Base-by-base conservation (phyloP, 1,140 invertebrate genomes). In the Drosophila santomea region DNA sequence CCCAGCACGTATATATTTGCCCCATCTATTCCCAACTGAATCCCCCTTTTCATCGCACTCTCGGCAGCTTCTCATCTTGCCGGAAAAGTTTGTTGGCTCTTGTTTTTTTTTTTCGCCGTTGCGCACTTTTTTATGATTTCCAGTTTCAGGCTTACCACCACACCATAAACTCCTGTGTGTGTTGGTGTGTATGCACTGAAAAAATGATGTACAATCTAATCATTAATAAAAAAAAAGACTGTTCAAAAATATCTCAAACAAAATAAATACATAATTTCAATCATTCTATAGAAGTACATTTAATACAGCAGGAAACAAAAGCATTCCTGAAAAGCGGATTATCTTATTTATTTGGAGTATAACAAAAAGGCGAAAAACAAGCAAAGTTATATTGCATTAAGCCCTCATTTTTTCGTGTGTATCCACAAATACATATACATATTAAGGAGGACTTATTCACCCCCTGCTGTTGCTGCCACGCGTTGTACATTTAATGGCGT, bases 401-500 rank as follows among this genome's bases (percentile, higher is more conserved):
- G 32, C 2, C 32, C 32, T 10, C 0, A 10, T 35, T 62, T 23
- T 10, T 35, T 15, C 60, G 55, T 63, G 60, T 63, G 60, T 38
- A 48, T 20, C 0, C 58, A 43, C 72, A 61, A 28, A 73, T 25
- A 58, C 28, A 43, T 39, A 38, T 51, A 72, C 52, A 61, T 63
- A 52, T 55, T 51, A 35, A 17, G 50, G 47, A 51, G 60, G 36
- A 25, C n/a, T 73, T 25, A 28, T 55, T 15, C 50, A 73, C 23
- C 68, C 58, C 50, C 45, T 48, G 45, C 14, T 66, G 56, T 32
- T 61, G 15, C 39, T 72, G 80, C 84, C 77, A 72, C 85, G 73
- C 74, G 83, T 69, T 89, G 84, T 89, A 89, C 84, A 90, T 89
- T 89, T 89, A 89, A 89, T 89, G 85, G 80, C 85, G 85, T 89